Evolutionary conservation across 92 coral and sea anemone species (phyloP), one percentile per base, ranked within the genome.

Genomic region (Desmophyllum pertusum): DNA sequence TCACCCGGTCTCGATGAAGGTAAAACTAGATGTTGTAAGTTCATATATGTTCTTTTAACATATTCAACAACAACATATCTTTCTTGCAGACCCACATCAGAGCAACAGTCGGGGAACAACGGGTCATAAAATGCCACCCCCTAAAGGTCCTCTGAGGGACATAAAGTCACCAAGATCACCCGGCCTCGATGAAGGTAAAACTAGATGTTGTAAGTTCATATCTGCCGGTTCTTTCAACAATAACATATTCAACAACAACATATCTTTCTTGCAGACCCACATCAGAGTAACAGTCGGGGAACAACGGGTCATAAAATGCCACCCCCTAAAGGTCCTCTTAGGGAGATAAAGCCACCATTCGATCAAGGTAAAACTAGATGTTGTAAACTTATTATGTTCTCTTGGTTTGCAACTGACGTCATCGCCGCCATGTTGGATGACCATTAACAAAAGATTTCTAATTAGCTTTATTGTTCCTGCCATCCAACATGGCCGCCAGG

Each of bases 131-230:
- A 81, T 81, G 85, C 85, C 85, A 68, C 85, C 85, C 29, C 85
- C 78, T 29, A 19, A 6, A 3, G 85, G 85, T 21, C 85, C 78
- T 10, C 18, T 81, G 1, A 81, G 78, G 57, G 78, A 81, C 19
- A 38, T 21, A 29, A 52, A 11, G 21, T 10, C 77, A 37, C 45
- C 68, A 41, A 9, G 30, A 40, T 9, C 19, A 48, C 33, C 55
- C n/a, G n/a, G n/a, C 37, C 84, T 66, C 40, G 57, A 70, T 43
- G 67, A 81, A 70, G 85, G 85, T 81, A 51, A 51, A 67, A 52
- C 21, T 6, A 6, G 31, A 4, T 10, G n/a, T 31, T 27, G 10
- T 43, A 43, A 43, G n/a, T n/a, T n/a, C n/a, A n/a, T n/a, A n/a
- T n/a, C n/a, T n/a, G n/a, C n/a, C n/a, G n/a, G n/a, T n/a, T n/a